Percentiles rank a stretch among this genome's conserved stretches.
These are phyloP conservation scores for Ormyrus nitidulus DNA, from an alignment of 2,888 invertebrate species.

Conservation along the genomic window DNA sequence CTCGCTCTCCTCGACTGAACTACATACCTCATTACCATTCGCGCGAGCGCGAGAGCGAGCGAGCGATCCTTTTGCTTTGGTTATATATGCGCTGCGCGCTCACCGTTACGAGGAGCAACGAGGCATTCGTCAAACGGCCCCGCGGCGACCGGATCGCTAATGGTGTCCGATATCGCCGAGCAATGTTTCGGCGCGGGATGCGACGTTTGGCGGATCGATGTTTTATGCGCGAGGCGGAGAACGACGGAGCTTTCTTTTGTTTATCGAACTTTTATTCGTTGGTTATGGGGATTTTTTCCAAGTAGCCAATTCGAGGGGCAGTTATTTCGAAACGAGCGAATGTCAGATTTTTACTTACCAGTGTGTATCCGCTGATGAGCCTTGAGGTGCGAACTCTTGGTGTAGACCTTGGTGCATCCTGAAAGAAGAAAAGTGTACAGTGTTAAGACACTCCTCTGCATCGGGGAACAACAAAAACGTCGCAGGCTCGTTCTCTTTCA, in stretches of 20 bases:
- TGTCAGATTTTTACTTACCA: constrained; percentile 79
- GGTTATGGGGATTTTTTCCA: not conserved
- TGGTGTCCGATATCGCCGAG: too few relatives aligned
- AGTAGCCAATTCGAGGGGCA: too few relatives aligned
- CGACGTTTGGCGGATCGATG: too few relatives aligned
- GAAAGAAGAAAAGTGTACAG: constrained; percentile 73
- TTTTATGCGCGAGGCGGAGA: too few relatives aligned
- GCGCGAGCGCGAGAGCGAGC: constrained; percentile 9
- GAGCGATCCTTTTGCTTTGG: not conserved
- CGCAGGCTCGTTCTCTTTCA: constrained; percentile 3
- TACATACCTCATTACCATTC: constrained; percentile 67
- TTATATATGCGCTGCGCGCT: not conserved
- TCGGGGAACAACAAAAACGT: constrained; percentile 13
- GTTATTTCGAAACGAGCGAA: too few relatives aligned
- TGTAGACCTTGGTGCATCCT: constrained; percentile 98
- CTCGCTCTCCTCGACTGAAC: constrained; percentile 57
- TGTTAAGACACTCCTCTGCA: not conserved
- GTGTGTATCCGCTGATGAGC: constrained; percentile 98
- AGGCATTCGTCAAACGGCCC: not conserved
- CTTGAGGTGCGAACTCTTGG: constrained; percentile 98
- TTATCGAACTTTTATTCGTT: not conserved
- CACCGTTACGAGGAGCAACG: not conserved
- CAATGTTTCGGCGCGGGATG: too few relatives aligned
- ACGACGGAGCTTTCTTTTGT: too few relatives aligned
- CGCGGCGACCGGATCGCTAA: too few relatives aligned